Conservation (phyloP, 2,888 invertebrate genomes). For the Prosopocoilus inquinatus region DNA sequence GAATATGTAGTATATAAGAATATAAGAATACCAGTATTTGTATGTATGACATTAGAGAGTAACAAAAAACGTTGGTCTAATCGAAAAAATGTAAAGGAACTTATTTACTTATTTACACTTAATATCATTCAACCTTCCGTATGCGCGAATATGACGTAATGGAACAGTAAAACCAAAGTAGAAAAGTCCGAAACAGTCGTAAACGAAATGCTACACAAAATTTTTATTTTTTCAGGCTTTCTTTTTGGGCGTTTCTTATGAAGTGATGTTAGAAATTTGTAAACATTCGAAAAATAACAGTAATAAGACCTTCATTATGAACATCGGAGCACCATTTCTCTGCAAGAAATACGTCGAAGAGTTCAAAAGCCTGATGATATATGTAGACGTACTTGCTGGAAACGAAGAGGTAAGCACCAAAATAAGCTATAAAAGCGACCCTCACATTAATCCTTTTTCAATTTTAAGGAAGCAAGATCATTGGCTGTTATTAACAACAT, state of each 20-base stretch:
- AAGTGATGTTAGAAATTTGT: slow-evolving; percentile 24
- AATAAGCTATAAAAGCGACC: no score
- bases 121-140: no score
- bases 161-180: no score
- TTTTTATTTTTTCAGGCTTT: slow-evolving; percentile 29
- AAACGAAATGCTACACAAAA: no score
- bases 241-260: slow-evolving; percentile 30
- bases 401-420: slow-evolving; percentile 33
- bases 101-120: no score
- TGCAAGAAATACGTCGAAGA: slow-evolving; percentile 25
- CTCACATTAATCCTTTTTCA: background rate
- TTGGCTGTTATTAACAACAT: slow-evolving; percentile 19
- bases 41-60: no score
- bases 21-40: no score
- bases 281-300: slow-evolving; percentile 12
- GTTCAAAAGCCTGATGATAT: slow-evolving; percentile 25
- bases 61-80: no score
- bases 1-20: no score
- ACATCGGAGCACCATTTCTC: slow-evolving; percentile 34
- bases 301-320: slow-evolving; percentile 30
- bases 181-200: no score
- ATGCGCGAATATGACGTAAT: no score
- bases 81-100: no score
- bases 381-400: slow-evolving; percentile 33
- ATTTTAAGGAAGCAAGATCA: slow-evolving; percentile 31